Conservation (phyloP, 2,888 invertebrate species). For the Zootermopsis nevadensis region DNA sequence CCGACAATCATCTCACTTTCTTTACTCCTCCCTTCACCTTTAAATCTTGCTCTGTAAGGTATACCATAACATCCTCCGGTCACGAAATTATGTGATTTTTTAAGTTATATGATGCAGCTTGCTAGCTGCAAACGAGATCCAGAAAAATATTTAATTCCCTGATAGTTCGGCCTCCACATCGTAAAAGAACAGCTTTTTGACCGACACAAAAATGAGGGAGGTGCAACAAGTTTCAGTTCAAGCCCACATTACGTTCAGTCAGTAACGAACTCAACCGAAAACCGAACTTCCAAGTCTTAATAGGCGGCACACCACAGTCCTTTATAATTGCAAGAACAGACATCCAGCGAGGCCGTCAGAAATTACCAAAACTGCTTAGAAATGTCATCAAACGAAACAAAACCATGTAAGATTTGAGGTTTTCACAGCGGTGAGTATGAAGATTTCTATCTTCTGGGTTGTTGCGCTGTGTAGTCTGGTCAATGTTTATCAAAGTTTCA, state of each 20-base stretch:
- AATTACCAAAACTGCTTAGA: no score
- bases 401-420: no score
- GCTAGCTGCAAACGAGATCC: not conserved
- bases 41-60: constrained; percentile 6
- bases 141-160: constrained; percentile 24
- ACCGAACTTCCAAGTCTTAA: not conserved
- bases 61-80: constrained; percentile 48
- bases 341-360: not conserved
- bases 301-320: no score
- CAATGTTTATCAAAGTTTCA: no score
- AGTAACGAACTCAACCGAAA: no score
- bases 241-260: no score
- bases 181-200: not conserved
- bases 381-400: no score
- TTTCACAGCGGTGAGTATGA: no score
- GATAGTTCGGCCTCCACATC: not conserved
- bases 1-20: constrained; percentile 25
- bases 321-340: no score
- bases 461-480: no score
- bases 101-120: constrained; percentile 10
- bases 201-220: not conserved
- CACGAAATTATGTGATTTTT: constrained; percentile 43
- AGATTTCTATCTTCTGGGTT: no score
- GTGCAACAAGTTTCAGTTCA: no score
- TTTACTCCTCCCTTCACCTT: constrained; percentile 19